Percentiles rank a stretch among this genome's conserved stretches.
Conservation (phyloP, 2,797 vertebrate species). For the Takifugu ocellatus region DNA sequence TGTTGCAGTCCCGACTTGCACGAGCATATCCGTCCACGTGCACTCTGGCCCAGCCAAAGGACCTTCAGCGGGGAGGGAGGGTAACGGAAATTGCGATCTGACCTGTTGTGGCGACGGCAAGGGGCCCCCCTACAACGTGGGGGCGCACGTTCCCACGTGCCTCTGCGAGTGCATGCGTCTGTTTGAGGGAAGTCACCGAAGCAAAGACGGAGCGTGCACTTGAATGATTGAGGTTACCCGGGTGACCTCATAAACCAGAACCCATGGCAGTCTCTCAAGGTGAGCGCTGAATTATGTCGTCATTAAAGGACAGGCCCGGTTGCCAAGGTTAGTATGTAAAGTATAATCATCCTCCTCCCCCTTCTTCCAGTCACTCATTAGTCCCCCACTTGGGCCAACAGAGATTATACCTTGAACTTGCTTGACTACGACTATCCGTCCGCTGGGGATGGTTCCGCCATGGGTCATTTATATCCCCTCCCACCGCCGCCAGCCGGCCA, state of each 20-base stretch:
- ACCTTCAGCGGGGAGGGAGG: conserved; percentile 36
- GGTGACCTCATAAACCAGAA: conserved; percentile 85
- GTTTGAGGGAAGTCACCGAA: conserved; percentile 70
- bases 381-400: conserved; percentile 72
- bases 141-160: conserved; percentile 21
- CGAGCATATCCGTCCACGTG: conserved; percentile 48
- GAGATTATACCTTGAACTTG: conserved; percentile 81
- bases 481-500: conserved; percentile 42
- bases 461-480: conserved; percentile 74
- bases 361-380: conserved; percentile 79
- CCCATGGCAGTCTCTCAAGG: conserved; percentile 83
- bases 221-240: conserved; percentile 84
- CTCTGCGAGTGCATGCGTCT: not conserved
- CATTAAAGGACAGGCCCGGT: conserved; percentile 83
- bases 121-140: conserved; percentile 52
- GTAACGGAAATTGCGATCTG: conserved; percentile 57
- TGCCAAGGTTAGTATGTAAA: conserved; percentile 87
- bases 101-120: conserved; percentile 45
- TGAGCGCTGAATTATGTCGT: conserved; percentile 84
- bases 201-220: conserved; percentile 79
- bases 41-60: conserved; percentile 36
- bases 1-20: conserved; percentile 32
- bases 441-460: conserved; percentile 64
- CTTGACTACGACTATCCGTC: conserved; percentile 69
- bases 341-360: conserved; percentile 77